Base-by-base conservation (phyloP, 1,140 invertebrate species). In the Rhyacophila brunnea region DNA sequence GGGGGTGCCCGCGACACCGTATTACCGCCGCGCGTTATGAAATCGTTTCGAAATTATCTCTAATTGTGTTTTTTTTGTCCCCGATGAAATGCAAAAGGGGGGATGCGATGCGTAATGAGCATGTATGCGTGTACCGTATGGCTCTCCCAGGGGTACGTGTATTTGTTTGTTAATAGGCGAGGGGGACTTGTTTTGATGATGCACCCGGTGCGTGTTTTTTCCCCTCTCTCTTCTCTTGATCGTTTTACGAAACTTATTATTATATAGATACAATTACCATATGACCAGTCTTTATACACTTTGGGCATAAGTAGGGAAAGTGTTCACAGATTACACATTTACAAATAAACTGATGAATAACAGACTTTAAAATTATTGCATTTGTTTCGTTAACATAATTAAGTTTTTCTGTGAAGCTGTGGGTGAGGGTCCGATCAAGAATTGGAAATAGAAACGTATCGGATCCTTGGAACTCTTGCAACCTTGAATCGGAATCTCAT, bases 31-130 rank as follows among this genome's bases (percentile, higher is more conserved):
- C 10, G 50, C 43, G 38, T 60, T 60, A 53, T 53, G 58, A 53
- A 60, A 62, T 57, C 47, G 44, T 62, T 57, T 46, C 14, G 43
- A 38, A 52, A 62, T 57, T 62, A 62, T 56, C 38, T 38, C 53
- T 62, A 62, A 62, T 62, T 62, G 60, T 57, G 48, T 52, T 62
- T 62, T 62, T 62, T 38, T 40, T 17, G 18, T 46, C 44, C n/a
- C 6, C 44, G 44, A 28, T 46, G 17, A 19, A 18, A 19, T 46
- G 42, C 42, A 43, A 53, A 42, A 42, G 23, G 23, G 23, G 23
- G 9, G 23, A 28, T 28, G n/a, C n/a, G 9, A 28, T 9, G 23
- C 23, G 4, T 28, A 28, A 17, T 9, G 32, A 6, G 51, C n/a
- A n/a, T 53, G 42, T 35, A 42, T 53, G 42, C 20, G 13, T 43